Base-by-base conservation (phyloP, 2,888 invertebrate species). In the Clunio marinus region DNA sequence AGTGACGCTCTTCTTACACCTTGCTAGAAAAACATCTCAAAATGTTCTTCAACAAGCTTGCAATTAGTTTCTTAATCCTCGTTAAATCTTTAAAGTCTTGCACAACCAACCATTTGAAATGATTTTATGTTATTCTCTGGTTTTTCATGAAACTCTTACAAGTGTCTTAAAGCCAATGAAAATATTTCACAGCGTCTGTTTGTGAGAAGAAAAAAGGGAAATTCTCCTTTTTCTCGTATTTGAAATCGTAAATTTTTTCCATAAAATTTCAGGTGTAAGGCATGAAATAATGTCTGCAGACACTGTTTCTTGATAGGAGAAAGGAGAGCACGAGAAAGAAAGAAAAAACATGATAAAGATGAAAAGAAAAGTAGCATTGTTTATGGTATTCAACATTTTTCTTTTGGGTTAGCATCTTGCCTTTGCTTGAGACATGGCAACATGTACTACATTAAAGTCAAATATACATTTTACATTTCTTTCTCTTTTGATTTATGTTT, bases 401-500 rank as follows among this genome's bases (percentile, higher is more conserved):
- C 51, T 51, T n/a, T 13, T 13, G 4, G 3, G 5, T 22, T 2
- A 41, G 2, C 41, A n/a, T 5, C 41, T 32, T 32, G 4, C 4
- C 32, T 32, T 32, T 32, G 41, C 3, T 4, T 3, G 41, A 55
- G 15, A 22, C 22, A 10, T 17, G 51, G 25, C 57, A 57, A 25
- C 57, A 57, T 57, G 27, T 57, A 57, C 57, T 57, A 57, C 57
- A 57, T 57, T 57, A 57, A 57, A 57, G 57, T 57, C 57, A 57
- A 57, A 57, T 57, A 57, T 51, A 51, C 51, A 22, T 27, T 57
- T 57, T 57, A 57, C 27, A 27, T 57, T 27, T 55, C n/a, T n/a
- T n/a, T n/a, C n/a, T n/a, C n/a, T n/a, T 60, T 60, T 60, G 60
- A 60, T 60, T 60, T 60, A 60, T 60, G 20, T 60, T 35, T 60